Base-by-base conservation (phyloP, 2,797 vertebrate genomes). In the Coccyzus lansbergi region DNA sequence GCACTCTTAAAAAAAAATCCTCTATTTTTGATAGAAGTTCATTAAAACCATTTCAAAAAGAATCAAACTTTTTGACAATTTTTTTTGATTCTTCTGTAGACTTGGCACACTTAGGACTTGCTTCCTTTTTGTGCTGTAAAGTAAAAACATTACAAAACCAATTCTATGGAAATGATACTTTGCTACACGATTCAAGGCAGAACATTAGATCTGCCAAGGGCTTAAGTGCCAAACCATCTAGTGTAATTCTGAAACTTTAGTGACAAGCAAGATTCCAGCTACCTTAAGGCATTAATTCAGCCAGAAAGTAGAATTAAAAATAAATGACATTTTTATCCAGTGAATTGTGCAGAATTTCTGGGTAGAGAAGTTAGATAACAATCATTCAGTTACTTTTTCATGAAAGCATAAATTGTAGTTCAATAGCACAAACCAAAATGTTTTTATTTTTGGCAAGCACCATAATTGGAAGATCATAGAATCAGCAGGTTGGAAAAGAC, bases 221-320 rank as follows among this genome's bases (percentile, higher is more conserved):
- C 85, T 42, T 53, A 64, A 74, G 21, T 60, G 48, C 40, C 84
- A 40, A 44, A 91, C 33, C 59, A 80, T 34, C n/a, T 63, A 68
- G 24, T 16, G 5, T 21, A 67, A 53, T 53, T 70, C 33, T 67
- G 52, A 19, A 80, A 63, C 24, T 83, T 63, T 53, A 68, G 31
- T 42, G 53, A 69, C 63, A 76, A 49, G 40, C 48, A 81, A 56
- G 56, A 77, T 48, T 55, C 49, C 55, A 92, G 86, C 34, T 63
- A 81, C 76, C 72, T 77, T 55, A 67, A 87, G 68, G 83, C 84
- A 92, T 68, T 80, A 80, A 95, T 81, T 94, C 90, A 94, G 53
- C 51, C 90, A 83, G 82, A 91, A 95, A 89, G 51, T 46, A 94
- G 62, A 90, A 91, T 62, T 83, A 68, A 89, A 83, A 93, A 84